phyloP scores from a whole-genome alignment of 2,797 vertebrate genomes.

The Limosa lapponica region DNA sequence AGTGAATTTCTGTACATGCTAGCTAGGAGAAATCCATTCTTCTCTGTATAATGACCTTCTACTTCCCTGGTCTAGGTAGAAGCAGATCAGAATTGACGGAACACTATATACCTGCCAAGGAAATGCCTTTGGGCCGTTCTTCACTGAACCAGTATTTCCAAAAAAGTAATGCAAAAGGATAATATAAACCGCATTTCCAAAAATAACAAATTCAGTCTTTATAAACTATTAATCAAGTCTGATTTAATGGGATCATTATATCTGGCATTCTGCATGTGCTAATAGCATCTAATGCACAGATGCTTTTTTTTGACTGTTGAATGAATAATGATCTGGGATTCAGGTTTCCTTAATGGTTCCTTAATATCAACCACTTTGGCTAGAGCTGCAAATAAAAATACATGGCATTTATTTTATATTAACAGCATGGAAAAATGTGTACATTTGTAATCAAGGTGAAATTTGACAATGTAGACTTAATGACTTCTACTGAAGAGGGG shows the following conservation, averaged over 20 bases:
- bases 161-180: conserved; percentile 36
- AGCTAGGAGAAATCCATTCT: not conserved
- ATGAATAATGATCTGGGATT: conserved; percentile 77
- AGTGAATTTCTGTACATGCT: not conserved
- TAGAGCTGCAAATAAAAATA: conserved; percentile 68
- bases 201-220: conserved; percentile 74
- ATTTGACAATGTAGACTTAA: conserved; percentile 64
- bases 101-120: not conserved
- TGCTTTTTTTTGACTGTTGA: conserved; percentile 69
- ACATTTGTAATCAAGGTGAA: conserved; percentile 75
- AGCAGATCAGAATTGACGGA: conserved; percentile 17
- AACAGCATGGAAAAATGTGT: conserved; percentile 60
- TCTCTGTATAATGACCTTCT: not conserved
- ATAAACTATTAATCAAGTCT: conserved; percentile 79
- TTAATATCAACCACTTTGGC: conserved; percentile 75
- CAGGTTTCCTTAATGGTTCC: conserved; percentile 73
- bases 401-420: conserved; percentile 75
- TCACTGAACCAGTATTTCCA: conserved; percentile 33
- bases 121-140: conserved; percentile 43
- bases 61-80: not conserved
- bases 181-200: conserved; percentile 67
- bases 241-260: conserved; percentile 81
- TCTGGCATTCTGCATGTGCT: conserved; percentile 74
- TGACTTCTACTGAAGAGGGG: conserved; percentile 55
- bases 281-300: conserved; percentile 76